phyloP scores from a whole-genome alignment of 2,888 invertebrate genomes.

The Orthosia cruda region DNA sequence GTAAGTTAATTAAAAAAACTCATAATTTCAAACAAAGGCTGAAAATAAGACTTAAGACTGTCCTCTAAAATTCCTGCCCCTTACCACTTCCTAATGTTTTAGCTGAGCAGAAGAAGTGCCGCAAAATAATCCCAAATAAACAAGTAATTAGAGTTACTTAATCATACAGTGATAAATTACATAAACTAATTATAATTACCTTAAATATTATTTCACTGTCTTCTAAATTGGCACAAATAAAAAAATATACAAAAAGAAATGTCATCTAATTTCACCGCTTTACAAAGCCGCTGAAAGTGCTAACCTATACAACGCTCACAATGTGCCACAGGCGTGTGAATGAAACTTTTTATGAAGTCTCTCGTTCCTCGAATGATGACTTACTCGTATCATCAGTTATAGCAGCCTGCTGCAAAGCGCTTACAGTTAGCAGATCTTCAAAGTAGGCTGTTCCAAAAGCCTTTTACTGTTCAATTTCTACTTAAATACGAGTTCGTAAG shows the following conservation, averaged over 20 bases:
- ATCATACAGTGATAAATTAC: no score
- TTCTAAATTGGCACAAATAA: no score
- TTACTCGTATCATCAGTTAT: constrained; percentile 51
- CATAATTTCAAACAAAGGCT: no score
- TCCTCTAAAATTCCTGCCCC: no score
- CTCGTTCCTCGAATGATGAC: constrained; percentile 51
- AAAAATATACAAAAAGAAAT: not conserved
- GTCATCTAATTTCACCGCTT: not conserved
- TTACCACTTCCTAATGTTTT: no score
- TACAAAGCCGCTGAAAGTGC: constrained; percentile 48
- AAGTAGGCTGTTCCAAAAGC: constrained; percentile 40
- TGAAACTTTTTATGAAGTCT: constrained; percentile 57
- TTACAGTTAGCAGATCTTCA: constrained; percentile 50
- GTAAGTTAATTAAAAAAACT: no score
- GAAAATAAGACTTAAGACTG: no score
- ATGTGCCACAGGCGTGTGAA: constrained; percentile 31
- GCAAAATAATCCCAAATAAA: no score
- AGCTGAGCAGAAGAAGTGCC: no score
- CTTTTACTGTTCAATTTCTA: constrained; percentile 48
- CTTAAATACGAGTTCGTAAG: constrained; percentile 48
- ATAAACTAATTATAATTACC: no score
- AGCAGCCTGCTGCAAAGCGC: constrained; percentile 44
- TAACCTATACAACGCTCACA: not conserved
- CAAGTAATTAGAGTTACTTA: no score
- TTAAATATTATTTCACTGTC: no score